Percentiles rank a stretch among this genome's conserved stretches.
Conservation (phyloP, 1,140 invertebrate genomes). For the Drosophila suzukii region DNA sequence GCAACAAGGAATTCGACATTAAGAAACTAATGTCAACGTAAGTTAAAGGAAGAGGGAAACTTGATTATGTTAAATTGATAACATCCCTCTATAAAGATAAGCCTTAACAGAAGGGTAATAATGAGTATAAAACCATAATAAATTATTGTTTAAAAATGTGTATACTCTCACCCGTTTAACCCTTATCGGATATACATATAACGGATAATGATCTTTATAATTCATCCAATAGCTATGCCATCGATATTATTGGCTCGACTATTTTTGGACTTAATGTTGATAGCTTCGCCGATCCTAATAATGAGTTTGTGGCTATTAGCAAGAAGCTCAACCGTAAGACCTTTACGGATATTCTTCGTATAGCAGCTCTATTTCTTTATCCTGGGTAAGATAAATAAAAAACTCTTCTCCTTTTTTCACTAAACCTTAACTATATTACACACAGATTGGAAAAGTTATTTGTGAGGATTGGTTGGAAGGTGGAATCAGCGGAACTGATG, state of each 20-base stretch:
- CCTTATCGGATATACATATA: constrained; percentile 4
- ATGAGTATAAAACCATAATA: no score
- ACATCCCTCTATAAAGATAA: no score
- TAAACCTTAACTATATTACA: background rate
- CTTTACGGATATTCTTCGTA: constrained; percentile 30
- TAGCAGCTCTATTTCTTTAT: constrained; percentile 58
- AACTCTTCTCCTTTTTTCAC: constrained; percentile 86
- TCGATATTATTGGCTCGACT: constrained; percentile 84
- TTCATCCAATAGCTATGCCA: constrained; percentile 55
- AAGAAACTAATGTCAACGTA: constrained; percentile 62
- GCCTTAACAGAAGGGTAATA: constrained; percentile 29
- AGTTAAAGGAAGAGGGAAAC: constrained; percentile 11
- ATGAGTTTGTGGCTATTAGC: constrained; percentile 65
- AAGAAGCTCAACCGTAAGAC: constrained; percentile 17
- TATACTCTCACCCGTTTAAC: no score
- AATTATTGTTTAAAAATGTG: no score
- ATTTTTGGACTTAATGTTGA: constrained; percentile 84
- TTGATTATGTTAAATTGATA: no score
- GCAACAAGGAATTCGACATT: constrained; percentile 53
- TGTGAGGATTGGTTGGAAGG: constrained; percentile 42
- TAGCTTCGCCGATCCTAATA: constrained; percentile 75
- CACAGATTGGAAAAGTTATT: constrained; percentile 73
- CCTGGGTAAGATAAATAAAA: constrained; percentile 47
- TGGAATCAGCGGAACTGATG: constrained; percentile 36
- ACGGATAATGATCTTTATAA: constrained; percentile 24